Conservation (phyloP, 2,113 vertebrate species). For the Leptocoma aspasia region DNA sequence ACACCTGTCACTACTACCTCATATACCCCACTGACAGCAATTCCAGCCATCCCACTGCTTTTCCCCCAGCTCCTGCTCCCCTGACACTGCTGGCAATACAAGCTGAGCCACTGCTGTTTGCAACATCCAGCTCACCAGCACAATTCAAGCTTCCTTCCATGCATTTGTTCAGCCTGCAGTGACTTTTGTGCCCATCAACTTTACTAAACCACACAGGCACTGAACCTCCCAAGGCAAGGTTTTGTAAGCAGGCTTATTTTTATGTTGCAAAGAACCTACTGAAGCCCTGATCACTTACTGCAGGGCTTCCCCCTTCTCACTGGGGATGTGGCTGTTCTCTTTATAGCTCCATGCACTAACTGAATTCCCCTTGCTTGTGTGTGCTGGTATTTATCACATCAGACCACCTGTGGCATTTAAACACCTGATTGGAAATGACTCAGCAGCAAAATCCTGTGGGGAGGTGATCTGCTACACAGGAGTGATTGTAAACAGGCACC, state of each 20-base stretch:
- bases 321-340: background rate
- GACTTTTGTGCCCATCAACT: background rate
- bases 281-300: background rate
- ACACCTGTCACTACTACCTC: background rate
- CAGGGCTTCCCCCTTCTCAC: conserved; percentile 9
- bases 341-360: background rate
- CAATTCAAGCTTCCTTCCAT: background rate
- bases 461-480: background rate
- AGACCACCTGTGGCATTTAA: background rate
- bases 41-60: background rate
- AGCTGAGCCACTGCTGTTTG: background rate
- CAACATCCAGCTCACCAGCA: background rate
- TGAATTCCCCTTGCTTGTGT: background rate
- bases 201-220: background rate
- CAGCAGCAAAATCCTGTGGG: background rate
- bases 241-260: background rate
- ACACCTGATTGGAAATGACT: background rate
- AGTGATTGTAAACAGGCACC: background rate
- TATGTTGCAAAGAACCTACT: background rate
- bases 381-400: background rate
- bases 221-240: background rate
- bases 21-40: background rate
- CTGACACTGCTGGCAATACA: background rate
- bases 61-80: background rate
- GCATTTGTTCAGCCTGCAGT: background rate